These are phyloP conservation scores for Sebastolobus alascanus DNA, from an alignment of 2,797 vertebrate genomes.

Conservation along the genomic window DNA sequence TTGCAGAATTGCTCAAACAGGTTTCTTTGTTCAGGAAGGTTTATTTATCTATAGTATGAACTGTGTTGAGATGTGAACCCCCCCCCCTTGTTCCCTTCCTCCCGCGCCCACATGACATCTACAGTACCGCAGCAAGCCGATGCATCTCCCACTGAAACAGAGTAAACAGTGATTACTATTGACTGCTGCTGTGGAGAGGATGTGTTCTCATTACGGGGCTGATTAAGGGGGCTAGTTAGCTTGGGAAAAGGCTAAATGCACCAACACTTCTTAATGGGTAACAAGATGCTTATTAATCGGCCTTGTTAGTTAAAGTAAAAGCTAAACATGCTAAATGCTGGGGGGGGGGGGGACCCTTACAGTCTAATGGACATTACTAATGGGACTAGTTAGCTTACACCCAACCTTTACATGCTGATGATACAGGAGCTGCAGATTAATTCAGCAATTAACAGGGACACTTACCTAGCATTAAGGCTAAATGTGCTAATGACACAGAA, in stretches of 20 bases:
- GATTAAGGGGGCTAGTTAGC: constrained; percentile 92
- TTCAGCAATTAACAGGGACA: constrained; percentile 64
- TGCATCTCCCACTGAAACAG: constrained; percentile 75
- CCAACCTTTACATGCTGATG: constrained; percentile 50
- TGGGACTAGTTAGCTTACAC: constrained; percentile 65
- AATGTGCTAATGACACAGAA: constrained; percentile 63
- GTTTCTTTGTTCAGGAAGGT: constrained; percentile 9
- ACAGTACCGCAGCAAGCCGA: constrained; percentile 60
- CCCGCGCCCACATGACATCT: constrained; percentile 48
- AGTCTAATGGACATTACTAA: constrained; percentile 70
- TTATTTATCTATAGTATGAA: constrained; percentile 23
- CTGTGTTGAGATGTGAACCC: constrained; percentile 23
- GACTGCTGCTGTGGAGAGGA: constrained; percentile 98
- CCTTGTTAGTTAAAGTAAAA: constrained; percentile 78
- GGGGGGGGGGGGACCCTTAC: constrained; percentile 37
- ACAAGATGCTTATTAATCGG: constrained; percentile 80
- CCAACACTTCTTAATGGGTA: constrained; percentile 82
- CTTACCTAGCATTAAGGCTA: constrained; percentile 59
- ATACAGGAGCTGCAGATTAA: constrained; percentile 63
- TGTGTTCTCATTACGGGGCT: constrained; percentile 98
- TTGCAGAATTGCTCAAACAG: background rate
- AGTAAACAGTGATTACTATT: constrained; percentile 99
- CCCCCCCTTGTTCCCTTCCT: background rate
- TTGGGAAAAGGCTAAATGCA: constrained; percentile 88
- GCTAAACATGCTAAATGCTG: constrained; percentile 73